Percentiles rank a stretch among this genome's conserved stretches.
Conservation (phyloP, 2,113 vertebrate genomes). For the Passer domesticus region DNA sequence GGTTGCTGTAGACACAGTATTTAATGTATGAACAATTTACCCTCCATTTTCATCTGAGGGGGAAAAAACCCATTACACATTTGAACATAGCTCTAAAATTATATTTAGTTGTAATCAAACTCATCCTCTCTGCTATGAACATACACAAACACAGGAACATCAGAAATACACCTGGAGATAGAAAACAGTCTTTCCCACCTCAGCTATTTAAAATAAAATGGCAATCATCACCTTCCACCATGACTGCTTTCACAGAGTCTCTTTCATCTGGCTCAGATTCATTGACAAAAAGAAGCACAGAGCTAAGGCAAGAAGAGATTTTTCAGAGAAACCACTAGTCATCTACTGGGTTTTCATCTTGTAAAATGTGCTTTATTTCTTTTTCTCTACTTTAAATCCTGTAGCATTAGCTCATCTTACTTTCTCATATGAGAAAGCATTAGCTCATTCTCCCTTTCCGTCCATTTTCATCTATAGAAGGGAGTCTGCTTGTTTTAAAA, state of each 20-base stretch:
- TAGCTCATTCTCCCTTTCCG: not conserved
- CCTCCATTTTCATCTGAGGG: not conserved
- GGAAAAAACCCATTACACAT: fast-evolving
- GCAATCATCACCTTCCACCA: not conserved
- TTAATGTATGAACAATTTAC: not conserved
- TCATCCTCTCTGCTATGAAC: not conserved
- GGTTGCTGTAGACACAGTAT: not conserved
- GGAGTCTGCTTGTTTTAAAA: not conserved
- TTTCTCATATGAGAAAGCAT: not conserved
- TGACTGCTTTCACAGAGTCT: not conserved
- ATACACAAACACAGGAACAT: not conserved
- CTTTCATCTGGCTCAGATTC: not conserved
- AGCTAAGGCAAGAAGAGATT: not conserved
- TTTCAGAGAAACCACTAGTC: not conserved
- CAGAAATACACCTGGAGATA: not conserved
- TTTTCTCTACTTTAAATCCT: not conserved
- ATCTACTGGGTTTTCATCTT: not conserved
- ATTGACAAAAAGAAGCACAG: not conserved
- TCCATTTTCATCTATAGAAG: not conserved
- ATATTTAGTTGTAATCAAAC: not conserved
- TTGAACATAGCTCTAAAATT: not conserved
- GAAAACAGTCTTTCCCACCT: not conserved
- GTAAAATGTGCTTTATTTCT: not conserved
- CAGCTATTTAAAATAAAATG: not conserved
- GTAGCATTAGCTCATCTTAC: not conserved